Conservation (phyloP, 2,797 vertebrate species). For the Rhinogobio ventralis region DNA sequence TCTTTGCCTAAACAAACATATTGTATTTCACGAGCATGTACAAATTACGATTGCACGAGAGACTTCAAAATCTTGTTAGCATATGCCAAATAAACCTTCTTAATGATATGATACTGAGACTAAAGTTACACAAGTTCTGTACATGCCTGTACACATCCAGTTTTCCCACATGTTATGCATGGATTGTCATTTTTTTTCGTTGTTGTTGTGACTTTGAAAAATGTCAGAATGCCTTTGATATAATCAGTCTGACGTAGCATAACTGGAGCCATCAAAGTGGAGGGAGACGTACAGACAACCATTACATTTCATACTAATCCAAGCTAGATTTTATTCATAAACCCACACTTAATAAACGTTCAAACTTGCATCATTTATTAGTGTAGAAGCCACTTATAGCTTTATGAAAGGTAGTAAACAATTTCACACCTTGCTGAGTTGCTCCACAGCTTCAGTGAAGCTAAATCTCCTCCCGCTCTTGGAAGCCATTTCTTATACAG, state of each 20-base stretch:
- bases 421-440: constrained; percentile 52
- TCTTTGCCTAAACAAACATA: constrained; percentile 34
- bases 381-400: constrained; percentile 1
- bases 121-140: background rate
- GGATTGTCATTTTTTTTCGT: background rate
- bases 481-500: constrained; percentile 4
- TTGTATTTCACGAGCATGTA: background rate
- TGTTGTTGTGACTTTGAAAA: constrained; percentile 46
- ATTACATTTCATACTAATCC: constrained; percentile 3
- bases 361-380: constrained; percentile 36
- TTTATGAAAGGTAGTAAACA: constrained; percentile 49
- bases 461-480: background rate
- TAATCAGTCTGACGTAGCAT: constrained; percentile 37
- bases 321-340: constrained; percentile 4
- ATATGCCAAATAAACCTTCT: background rate
- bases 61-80: constrained; percentile 14
- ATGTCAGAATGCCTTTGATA: constrained; percentile 22
- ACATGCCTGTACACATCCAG: constrained; percentile 26
- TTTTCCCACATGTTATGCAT: constrained; percentile 17
- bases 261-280: background rate
- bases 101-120: background rate
- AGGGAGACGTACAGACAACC: constrained; percentile 15
- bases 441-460: constrained; percentile 19
- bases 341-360: constrained; percentile 24
- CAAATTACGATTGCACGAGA: background rate